A percentile compares a stretch with the other conserved stretches of the same genome.
Conservation (phyloP, 2,797 vertebrate genomes). For the Crenichthys baileyi region DNA sequence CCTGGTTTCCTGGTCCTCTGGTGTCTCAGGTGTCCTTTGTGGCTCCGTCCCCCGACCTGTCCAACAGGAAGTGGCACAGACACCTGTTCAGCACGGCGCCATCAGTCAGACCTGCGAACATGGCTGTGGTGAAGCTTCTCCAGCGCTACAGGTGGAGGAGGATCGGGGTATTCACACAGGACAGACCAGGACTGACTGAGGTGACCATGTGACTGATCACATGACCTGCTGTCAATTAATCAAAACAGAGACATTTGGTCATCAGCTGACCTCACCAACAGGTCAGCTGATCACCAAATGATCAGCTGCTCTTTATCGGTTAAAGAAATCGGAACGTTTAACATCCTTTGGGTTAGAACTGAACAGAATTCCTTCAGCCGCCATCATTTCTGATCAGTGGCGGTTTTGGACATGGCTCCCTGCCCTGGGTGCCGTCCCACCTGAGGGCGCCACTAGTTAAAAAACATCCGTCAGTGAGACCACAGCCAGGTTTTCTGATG, state of each 20-base stretch:
- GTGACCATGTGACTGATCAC: conserved; percentile 61
- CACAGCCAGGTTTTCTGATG: too few species aligned
- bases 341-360: neutral
- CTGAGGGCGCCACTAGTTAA: too few species aligned
- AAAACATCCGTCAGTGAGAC: too few species aligned
- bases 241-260: too few species aligned
- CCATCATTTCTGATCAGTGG: too few species aligned
- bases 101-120: conserved; percentile 87
- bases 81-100: conserved; percentile 90
- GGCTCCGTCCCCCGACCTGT: conserved; percentile 82
- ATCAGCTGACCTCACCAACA: too few species aligned
- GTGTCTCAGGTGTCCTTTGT: conserved; percentile 87
- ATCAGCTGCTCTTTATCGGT: too few species aligned
- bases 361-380: neutral
- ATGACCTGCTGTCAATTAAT: neutral
- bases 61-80: conserved; percentile 88
- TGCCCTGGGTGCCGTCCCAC: too few species aligned
- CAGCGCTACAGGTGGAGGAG: conserved; percentile 86
- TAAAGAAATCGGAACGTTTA: neutral
- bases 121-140: conserved; percentile 87
- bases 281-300: too few species aligned
- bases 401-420: too few species aligned
- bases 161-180: conserved; percentile 87
- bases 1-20: neutral
- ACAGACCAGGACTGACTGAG: conserved; percentile 85